Percentiles rank a stretch among this genome's conserved stretches.
phyloP scores from a whole-genome alignment of 92 coral and sea anemone genomes.

The Siderastrea radians region DNA sequence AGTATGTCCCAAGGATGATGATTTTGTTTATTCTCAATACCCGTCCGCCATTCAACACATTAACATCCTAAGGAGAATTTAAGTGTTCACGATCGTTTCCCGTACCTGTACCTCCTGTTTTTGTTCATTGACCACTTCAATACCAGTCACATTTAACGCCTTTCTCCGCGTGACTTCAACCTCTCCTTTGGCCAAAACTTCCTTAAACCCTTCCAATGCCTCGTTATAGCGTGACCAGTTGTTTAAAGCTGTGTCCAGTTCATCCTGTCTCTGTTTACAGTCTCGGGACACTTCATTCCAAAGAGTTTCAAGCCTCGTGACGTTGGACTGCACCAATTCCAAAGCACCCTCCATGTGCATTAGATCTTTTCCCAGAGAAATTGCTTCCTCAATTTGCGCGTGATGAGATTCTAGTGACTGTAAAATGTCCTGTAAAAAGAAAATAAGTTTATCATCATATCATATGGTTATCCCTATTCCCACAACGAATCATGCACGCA shows the following conservation, averaged over 20 bases:
- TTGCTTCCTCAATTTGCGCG: constrained; percentile 73
- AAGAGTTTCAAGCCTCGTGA: constrained; percentile 69
- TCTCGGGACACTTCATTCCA: constrained; percentile 69
- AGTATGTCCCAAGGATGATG: too few species aligned
- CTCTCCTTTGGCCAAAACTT: constrained; percentile 91
- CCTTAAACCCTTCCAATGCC: constrained; percentile 78
- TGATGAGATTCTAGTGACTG: constrained; percentile 71
- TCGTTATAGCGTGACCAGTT: constrained; percentile 83
- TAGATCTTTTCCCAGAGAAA: constrained; percentile 68
- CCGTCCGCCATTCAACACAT: too few species aligned
- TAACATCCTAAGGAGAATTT: too few species aligned
- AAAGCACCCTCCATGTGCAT: constrained; percentile 55
- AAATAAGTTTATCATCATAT: not conserved
- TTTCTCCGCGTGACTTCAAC: constrained; percentile 87
- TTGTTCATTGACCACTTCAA: constrained; percentile 81
- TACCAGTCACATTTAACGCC: constrained; percentile 73
- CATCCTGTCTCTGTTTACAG: constrained; percentile 73
- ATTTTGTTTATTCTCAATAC: too few species aligned
- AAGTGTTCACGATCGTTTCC: not conserved
- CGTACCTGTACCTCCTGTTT: constrained; percentile 78
- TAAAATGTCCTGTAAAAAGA: constrained; percentile 60
- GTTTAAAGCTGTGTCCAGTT: constrained; percentile 72
- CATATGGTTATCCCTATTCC: not conserved
- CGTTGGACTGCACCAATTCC: constrained; percentile 65
- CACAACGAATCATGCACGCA: too few species aligned